These are phyloP conservation scores for Arrhopalites spinosus DNA, from an alignment of 2,888 invertebrate genomes.

Conservation along the genomic window DNA sequence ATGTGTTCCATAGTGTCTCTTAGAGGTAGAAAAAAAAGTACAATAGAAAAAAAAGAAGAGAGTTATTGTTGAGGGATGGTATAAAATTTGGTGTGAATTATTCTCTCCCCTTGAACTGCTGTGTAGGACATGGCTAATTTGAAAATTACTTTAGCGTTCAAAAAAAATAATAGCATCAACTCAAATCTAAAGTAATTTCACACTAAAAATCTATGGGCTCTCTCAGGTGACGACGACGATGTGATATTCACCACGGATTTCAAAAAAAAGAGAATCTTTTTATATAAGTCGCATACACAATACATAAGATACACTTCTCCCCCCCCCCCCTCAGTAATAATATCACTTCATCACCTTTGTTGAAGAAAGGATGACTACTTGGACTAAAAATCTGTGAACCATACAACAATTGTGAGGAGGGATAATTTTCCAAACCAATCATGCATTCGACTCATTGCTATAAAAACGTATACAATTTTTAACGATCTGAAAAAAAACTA, in stretches of 20 bases:
- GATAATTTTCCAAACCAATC: slow-evolving; percentile 56
- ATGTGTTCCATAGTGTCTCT: neutral
- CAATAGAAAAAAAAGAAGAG: neutral
- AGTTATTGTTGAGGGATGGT: slow-evolving; percentile 5
- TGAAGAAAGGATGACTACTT: slow-evolving; percentile 11
- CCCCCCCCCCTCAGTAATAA: neutral
- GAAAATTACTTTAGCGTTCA: slow-evolving; percentile 54
- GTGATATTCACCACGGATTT: slow-evolving; percentile 36
- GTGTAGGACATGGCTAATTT: slow-evolving; percentile 53
- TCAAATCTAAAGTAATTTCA: slow-evolving; percentile 32
- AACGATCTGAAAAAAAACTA: too few species aligned
- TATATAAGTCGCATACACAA: slow-evolving; percentile 23
- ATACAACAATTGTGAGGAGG: slow-evolving; percentile 52
- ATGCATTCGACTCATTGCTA: slow-evolving; percentile 49
- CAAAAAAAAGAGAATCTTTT: slow-evolving; percentile 30
- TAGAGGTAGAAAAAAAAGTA: neutral
- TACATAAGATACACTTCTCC: neutral
- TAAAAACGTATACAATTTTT: neutral
- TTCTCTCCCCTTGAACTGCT: slow-evolving; percentile 42
- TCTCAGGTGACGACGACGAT: slow-evolving; percentile 27
- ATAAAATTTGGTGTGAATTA: slow-evolving; percentile 49
- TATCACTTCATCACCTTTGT: slow-evolving; percentile 13
- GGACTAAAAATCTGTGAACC: slow-evolving; percentile 48
- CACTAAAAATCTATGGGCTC: slow-evolving; percentile 30
- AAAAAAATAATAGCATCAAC: slow-evolving; percentile 41